phyloP scores from a whole-genome alignment of 2,797 vertebrate genomes.

The Xiphophorus birchmanni region DNA sequence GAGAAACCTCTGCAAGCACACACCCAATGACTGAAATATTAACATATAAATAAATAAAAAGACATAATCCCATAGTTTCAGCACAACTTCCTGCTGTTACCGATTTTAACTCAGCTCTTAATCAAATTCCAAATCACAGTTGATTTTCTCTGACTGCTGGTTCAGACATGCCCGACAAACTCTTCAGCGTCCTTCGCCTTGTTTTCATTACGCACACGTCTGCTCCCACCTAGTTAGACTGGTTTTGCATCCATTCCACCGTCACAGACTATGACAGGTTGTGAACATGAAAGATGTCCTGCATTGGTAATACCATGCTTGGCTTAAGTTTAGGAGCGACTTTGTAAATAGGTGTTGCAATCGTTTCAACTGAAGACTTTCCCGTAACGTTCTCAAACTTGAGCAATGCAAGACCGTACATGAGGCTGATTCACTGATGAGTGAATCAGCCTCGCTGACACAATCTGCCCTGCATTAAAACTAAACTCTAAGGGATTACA shows the following conservation, averaged over 20 bases:
- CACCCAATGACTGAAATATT: slow-evolving; percentile 3
- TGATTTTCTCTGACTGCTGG: neutral
- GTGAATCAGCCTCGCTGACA: neutral
- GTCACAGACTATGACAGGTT: slow-evolving; percentile 23
- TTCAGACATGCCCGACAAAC: neutral
- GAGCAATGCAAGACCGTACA: slow-evolving; percentile 44
- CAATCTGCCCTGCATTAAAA: neutral
- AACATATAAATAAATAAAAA: neutral
- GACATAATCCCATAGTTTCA: neutral
- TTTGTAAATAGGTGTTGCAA: slow-evolving; percentile 38
- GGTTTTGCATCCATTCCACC: slow-evolving; percentile 59
- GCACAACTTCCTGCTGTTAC: neutral
- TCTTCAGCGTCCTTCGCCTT: slow-evolving; percentile 3
- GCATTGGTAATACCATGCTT: slow-evolving; percentile 49
- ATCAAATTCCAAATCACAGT: neutral
- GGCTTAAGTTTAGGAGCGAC: slow-evolving; percentile 22
- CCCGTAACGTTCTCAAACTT: slow-evolving; percentile 6
- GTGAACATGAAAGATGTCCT: slow-evolving; percentile 40
- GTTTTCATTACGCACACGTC: slow-evolving; percentile 60
- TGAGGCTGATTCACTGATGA: slow-evolving; percentile 39
- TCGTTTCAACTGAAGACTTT: slow-evolving; percentile 29
- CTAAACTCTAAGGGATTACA: neutral
- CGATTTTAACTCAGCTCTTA: slow-evolving; percentile 1
- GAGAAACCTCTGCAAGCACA: neutral
- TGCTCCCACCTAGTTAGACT: slow-evolving; percentile 71